Evolutionary conservation across 2,113 vertebrate genomes (phyloP), one percentile per base, ranked within the genome.

Genomic region (Origma solitaria): DNA sequence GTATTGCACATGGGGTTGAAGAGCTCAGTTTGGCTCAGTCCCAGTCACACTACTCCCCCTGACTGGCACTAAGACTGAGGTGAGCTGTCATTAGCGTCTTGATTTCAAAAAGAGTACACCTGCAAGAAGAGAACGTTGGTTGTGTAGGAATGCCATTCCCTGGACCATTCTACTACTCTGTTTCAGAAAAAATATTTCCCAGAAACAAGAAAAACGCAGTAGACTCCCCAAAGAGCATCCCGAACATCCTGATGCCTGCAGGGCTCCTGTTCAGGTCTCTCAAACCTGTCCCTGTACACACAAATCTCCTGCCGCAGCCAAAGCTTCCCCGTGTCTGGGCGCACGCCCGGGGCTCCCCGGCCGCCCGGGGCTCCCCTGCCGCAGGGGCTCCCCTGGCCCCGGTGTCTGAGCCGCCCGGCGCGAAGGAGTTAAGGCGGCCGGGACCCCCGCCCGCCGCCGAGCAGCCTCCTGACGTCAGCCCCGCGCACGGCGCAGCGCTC

Each of bases 381-480:
- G n/a, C n/a, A n/a, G 31, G 7, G 15, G 22, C 54, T 12, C 5
- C 76, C 18, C 11, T 2, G 5, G 5, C 56, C 18, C 21, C 33
- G 44, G 50, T 27, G 50, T 15, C 7, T 1, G 35, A 35, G 5
- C 1, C 18, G 28, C 81, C 16, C 40, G 88, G 23, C 23, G 30
- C 33, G 69, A 91, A 93, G 53, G 82, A 44, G 95, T 75, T 93
- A 93, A 95, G 13, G 12, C 3, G 15, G 49, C 44, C 45, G 82
- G 11, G 31, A 47, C 82, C 54, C 83, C 86, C 86, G 76, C 91
- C 92, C 92, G 56, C 72, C 27, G 68, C 86, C 80, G 57, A 77
- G 95, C 85, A 21, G 86, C 47, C 40, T 68, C 95, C 94, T 98
- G 97, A 98, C 97, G 98, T 98, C 98, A 97, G 83, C 80, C 92